These are phyloP conservation scores for Lepidocyrtinus sp. DNA, from an alignment of 2,888 invertebrate species.

Conservation along the genomic window DNA sequence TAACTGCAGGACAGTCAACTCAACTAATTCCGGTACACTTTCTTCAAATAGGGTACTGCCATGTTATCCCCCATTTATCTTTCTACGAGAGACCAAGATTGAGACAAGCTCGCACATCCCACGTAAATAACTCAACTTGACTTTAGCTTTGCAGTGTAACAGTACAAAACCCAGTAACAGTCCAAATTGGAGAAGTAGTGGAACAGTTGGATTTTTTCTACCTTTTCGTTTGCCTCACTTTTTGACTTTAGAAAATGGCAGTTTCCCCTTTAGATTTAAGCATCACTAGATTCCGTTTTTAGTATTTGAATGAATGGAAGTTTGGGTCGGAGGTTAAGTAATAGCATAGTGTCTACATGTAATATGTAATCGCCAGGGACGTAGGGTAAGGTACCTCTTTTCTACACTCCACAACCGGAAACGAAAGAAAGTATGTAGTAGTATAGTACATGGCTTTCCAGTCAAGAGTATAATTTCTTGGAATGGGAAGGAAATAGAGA, in stretches of 20 bases:
- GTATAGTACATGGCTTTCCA: no score
- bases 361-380: no score
- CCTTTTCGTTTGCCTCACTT: constrained; percentile 12
- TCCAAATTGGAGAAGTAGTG: no score
- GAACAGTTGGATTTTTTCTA: not conserved
- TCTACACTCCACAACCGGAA: no score
- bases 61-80: constrained; percentile 26
- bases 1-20: constrained; percentile 2
- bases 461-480: not conserved
- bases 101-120: constrained; percentile 36
- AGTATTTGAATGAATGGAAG: not conserved
- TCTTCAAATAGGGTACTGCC: constrained; percentile 20
- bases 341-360: no score
- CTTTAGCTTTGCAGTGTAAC: not conserved
- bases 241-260: constrained; percentile 21
- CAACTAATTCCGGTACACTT: constrained; percentile 35
- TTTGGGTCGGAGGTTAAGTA: constrained; percentile 33
- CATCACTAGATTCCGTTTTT: not conserved
- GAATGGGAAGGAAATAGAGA: not conserved
- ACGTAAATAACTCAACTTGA: constrained; percentile 41
- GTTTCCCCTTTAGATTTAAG: not conserved
- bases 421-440: not conserved
- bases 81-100: constrained; percentile 26
- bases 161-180: constrained; percentile 1
- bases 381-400: no score